Evolutionary conservation across 2,113 vertebrate species (phyloP).

Genomic region (Gambusia affinis): DNA sequence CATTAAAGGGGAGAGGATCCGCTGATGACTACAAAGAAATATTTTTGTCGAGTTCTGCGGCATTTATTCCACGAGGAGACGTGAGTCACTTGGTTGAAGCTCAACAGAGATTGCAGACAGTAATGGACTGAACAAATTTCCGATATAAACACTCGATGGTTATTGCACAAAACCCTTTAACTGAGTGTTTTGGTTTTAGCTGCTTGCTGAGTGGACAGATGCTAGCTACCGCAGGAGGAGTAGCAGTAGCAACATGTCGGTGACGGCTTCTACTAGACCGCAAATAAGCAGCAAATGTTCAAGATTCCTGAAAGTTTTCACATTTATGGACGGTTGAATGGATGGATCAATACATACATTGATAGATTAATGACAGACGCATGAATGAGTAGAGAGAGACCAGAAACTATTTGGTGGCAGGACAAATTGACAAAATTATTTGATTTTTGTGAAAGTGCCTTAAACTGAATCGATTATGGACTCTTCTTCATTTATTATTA

Average conservation of each 20-base stretch:
- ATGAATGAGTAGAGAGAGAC: too few species aligned
- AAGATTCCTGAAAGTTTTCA: background rate
- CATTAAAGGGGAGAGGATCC: background rate
- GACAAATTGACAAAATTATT: too few species aligned
- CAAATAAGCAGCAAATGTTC: background rate
- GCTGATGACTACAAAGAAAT: background rate
- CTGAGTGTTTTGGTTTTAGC: background rate
- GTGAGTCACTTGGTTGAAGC: background rate
- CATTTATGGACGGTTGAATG: too few species aligned
- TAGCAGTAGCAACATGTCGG: background rate
- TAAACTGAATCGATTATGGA: too few species aligned
- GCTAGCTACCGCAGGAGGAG: background rate
- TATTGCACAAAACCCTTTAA: background rate
- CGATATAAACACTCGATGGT: background rate
- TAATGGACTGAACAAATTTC: background rate
- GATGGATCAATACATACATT: too few species aligned
- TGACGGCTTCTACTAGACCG: background rate
- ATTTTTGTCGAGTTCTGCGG: background rate
- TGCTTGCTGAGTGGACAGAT: background rate
- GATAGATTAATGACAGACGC: too few species aligned
- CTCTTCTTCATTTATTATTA: too few species aligned
- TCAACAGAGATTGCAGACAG: background rate
- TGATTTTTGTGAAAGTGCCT: too few species aligned
- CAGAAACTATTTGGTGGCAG: too few species aligned
- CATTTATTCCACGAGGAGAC: background rate